Conservation (phyloP, 1,140 invertebrate genomes). For the Lineus longissimus region DNA sequence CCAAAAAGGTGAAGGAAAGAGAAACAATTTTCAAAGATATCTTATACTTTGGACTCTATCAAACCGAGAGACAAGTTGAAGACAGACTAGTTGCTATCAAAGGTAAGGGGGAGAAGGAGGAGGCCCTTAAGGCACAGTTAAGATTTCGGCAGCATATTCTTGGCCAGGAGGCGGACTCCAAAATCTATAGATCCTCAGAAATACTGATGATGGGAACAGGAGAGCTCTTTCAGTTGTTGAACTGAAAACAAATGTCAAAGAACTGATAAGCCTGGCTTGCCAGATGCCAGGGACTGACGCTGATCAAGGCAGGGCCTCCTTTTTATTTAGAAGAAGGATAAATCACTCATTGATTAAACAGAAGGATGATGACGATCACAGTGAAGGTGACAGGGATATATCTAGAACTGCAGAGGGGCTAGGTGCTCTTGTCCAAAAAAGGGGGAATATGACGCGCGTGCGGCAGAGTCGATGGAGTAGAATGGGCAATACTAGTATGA, state of each 20-base stretch:
- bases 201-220: background rate
- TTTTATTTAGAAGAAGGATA: constrained; percentile 20
- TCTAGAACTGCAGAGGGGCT: too few species aligned
- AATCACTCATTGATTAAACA: constrained; percentile 10
- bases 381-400: too few species aligned
- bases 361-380: background rate
- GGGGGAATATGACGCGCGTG: too few species aligned
- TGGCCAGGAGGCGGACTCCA: background rate
- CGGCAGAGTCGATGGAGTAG: too few species aligned
- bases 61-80: background rate
- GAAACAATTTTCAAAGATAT: background rate
- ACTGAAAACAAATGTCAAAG: constrained; percentile 16
- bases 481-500: too few species aligned
- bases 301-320: constrained; percentile 9
- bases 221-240: constrained; percentile 12
- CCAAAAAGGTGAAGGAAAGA: background rate
- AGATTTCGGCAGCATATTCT: background rate
- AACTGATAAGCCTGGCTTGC: constrained; percentile 8
- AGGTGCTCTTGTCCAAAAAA: too few species aligned
- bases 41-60: background rate
- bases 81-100: background rate
- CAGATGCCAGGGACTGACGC: constrained; percentile 11
- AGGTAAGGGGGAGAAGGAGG: background rate
- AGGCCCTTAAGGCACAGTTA: background rate
- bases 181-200: background rate